These are phyloP conservation scores for Rhinogobio ventralis DNA, from an alignment of 2,797 vertebrate species.

Conservation along the genomic window DNA sequence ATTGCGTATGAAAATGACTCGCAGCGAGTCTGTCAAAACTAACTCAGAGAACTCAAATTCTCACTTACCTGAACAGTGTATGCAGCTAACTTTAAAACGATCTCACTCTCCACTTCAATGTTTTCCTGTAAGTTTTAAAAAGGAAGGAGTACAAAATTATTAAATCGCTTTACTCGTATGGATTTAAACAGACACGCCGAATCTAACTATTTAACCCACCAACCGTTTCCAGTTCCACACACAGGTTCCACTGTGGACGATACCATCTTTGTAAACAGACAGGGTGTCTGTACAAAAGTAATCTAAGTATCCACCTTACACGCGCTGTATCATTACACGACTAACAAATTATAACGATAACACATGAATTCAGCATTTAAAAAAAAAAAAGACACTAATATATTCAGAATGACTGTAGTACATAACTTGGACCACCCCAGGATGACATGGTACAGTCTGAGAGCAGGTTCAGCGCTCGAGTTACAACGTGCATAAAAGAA, in stretches of 20 bases:
- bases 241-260: constrained; percentile 78
- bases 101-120: constrained; percentile 90
- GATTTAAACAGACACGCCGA: neutral
- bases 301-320: neutral
- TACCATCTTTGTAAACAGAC: constrained; percentile 74
- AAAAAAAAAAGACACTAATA: neutral
- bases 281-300: neutral
- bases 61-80: constrained; percentile 92
- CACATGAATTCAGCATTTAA: neutral
- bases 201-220: constrained; percentile 44
- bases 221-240: constrained; percentile 68
- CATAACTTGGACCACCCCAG: neutral
- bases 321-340: neutral
- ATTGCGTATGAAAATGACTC: constrained; percentile 31
- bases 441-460: constrained; percentile 74
- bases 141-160: constrained; percentile 9
- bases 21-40: constrained; percentile 38
- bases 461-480: constrained; percentile 82
- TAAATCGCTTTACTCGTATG: fast-evolving
- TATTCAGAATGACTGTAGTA: neutral
- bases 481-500: constrained; percentile 53
- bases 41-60: neutral
- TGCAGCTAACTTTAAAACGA: constrained; percentile 92
- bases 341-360: fast-evolving
- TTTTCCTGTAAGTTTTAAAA: constrained; percentile 80